phyloP scores from a whole-genome alignment of 2,797 vertebrate genomes.

The Eulemur mongoz region DNA sequence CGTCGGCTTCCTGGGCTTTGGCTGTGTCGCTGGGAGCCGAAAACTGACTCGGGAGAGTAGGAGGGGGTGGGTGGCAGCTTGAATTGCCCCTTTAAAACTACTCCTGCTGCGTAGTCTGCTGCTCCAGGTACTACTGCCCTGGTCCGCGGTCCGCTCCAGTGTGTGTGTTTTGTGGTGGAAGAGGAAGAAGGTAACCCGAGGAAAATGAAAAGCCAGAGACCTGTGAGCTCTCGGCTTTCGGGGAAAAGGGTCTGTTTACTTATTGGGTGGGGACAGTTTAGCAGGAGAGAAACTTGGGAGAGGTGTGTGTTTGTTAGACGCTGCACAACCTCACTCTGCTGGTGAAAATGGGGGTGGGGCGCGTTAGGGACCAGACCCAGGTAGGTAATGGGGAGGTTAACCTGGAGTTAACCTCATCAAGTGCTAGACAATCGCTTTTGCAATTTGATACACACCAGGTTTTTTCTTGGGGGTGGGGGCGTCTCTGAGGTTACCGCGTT shows the following conservation, averaged over 20 bases:
- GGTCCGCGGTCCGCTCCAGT: not conserved
- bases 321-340: not conserved
- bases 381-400: conserved; percentile 77
- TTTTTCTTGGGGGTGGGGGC: not conserved
- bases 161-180: conserved; percentile 57
- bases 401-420: conserved; percentile 78
- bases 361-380: conserved; percentile 52
- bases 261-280: conserved; percentile 34
- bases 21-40: not conserved
- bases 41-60: not conserved
- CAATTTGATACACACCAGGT: conserved; percentile 30
- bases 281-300: conserved; percentile 17
- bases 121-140: conserved; percentile 13
- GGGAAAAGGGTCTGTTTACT: conserved; percentile 73
- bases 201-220: conserved; percentile 51
- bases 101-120: not conserved
- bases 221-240: conserved; percentile 51
- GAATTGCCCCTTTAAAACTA: conserved; percentile 13
- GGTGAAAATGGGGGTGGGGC: not conserved
- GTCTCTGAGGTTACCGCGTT: not conserved
- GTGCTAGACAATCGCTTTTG: conserved; percentile 47
- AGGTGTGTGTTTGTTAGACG: not conserved
- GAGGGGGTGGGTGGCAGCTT: not conserved
- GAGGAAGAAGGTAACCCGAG: conserved; percentile 31
- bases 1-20: not conserved